Conservation (phyloP, 2,797 vertebrate genomes). For the Myotis vivesi region DNA sequence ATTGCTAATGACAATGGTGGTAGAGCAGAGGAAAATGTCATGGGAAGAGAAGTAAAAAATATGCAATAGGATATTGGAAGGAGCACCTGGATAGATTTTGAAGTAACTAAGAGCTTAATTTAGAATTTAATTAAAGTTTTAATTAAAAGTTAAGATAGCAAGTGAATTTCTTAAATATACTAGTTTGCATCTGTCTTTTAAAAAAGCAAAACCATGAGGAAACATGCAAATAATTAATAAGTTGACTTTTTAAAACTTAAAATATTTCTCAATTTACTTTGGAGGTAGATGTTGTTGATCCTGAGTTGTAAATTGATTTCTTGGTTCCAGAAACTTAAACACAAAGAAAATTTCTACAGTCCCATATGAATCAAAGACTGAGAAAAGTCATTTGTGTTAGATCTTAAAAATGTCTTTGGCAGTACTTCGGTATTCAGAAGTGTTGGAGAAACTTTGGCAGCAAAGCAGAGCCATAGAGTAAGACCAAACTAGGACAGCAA, state of each 20-base stretch:
- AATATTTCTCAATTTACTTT: not conserved
- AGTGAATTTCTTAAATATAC: not conserved
- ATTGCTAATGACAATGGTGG: not conserved
- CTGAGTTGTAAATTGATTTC: conserved; percentile 4
- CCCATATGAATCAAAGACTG: conserved; percentile 28
- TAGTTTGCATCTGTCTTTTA: not conserved
- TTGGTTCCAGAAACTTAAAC: conserved; percentile 32
- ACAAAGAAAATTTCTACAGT: conserved; percentile 47
- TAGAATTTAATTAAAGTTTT: conserved; percentile 11
- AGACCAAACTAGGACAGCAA: conserved; percentile 81
- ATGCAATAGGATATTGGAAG: not conserved
- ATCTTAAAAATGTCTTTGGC: conserved; percentile 70
- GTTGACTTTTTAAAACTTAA: not conserved
- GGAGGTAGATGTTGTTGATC: not conserved
- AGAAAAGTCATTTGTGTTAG: conserved; percentile 54
- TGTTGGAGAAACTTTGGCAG: conserved; percentile 76
- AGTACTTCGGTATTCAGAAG: conserved; percentile 74
- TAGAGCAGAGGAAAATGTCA: not conserved
- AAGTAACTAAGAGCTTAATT: conserved; percentile 31
- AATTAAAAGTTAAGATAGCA: not conserved
- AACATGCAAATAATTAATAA: not conserved
- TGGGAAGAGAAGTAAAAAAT: not conserved
- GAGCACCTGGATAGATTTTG: conserved; percentile 7
- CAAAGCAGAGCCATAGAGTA: conserved; percentile 73
- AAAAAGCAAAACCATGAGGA: not conserved